Percentiles rank a stretch among this genome's conserved stretches.
These are phyloP conservation scores for Tretioscincus oriximinensis DNA, from an alignment of 2,113 vertebrate species.

Conservation along the genomic window DNA sequence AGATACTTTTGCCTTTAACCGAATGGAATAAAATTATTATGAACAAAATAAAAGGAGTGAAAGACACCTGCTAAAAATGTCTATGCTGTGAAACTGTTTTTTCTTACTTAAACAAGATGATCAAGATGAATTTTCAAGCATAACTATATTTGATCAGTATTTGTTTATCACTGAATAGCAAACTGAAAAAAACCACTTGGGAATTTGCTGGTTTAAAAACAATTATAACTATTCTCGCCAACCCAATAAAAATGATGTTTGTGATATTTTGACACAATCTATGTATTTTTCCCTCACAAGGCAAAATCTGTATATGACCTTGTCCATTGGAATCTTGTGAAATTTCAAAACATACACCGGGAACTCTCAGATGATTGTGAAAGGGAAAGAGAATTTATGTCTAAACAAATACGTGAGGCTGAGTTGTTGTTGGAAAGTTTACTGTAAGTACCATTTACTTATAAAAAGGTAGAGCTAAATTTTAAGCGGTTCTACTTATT, in stretches of 20 bases:
- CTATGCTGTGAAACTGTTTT: too few relatives aligned
- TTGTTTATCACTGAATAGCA: too few relatives aligned
- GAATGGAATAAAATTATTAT: too few relatives aligned
- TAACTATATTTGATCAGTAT: too few relatives aligned
- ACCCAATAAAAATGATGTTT: not conserved
- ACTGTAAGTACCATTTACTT: slow-evolving; percentile 60
- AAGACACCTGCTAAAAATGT: too few relatives aligned
- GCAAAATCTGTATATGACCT: slow-evolving; percentile 35
- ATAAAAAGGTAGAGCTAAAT: not conserved
- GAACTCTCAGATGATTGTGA: slow-evolving; percentile 43
- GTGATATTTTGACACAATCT: not conserved
- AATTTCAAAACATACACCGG: slow-evolving; percentile 46
- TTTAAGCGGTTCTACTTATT: not conserved
- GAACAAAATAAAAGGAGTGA: too few relatives aligned
- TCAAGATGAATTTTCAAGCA: too few relatives aligned
- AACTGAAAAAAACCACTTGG: too few relatives aligned
- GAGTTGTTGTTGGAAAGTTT: slow-evolving; percentile 43
- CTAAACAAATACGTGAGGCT: slow-evolving; percentile 18
- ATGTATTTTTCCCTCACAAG: slow-evolving; percentile 54
- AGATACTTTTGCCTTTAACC: too few relatives aligned
- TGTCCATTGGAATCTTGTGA: slow-evolving; percentile 42
- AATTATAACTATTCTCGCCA: not conserved
- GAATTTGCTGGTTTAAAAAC: not conserved
- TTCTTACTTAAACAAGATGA: too few relatives aligned
- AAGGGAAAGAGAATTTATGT: slow-evolving; percentile 44